Conservation (phyloP, 2,888 invertebrate species). For the Scaeva pyrastri region DNA sequence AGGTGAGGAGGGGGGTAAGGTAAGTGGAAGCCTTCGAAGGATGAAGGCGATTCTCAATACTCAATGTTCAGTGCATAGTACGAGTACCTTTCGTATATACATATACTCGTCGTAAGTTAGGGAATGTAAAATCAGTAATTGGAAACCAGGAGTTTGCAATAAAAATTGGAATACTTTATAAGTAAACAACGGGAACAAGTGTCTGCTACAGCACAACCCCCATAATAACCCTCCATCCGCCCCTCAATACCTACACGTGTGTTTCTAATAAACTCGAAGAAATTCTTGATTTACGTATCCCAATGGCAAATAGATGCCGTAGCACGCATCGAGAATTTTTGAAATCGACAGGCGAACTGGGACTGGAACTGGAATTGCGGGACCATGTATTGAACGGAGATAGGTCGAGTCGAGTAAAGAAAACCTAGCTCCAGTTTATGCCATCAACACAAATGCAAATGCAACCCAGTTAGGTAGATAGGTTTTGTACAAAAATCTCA, state of each 20-base stretch:
- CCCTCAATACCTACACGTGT: slow-evolving; percentile 55
- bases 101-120: too few species aligned
- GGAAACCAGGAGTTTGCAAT: slow-evolving; percentile 70
- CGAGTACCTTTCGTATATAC: too few species aligned
- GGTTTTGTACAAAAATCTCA: slow-evolving; percentile 12
- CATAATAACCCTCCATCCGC: neutral
- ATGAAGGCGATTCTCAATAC: neutral
- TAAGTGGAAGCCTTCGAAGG: neutral
- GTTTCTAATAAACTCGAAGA: slow-evolving; percentile 72
- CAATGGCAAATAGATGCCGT: slow-evolving; percentile 65
- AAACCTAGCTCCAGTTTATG: slow-evolving; percentile 27
- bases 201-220: slow-evolving; percentile 37
- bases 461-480: slow-evolving; percentile 40
- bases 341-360: slow-evolving; percentile 26
- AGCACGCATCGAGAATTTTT: slow-evolving; percentile 68
- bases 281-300: slow-evolving; percentile 73
- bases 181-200: slow-evolving; percentile 71
- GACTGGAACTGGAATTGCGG: too few species aligned
- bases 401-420: neutral
- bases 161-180: slow-evolving; percentile 56
- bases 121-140: slow-evolving; percentile 62
- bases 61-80: slow-evolving; percentile 23
- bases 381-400: neutral
- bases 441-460: slow-evolving; percentile 51
- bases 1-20: neutral